Percentiles rank a stretch among this genome's conserved stretches.
phyloP scores from a whole-genome alignment of 1,140 invertebrate genomes.

The Diorhabda carinulata region DNA sequence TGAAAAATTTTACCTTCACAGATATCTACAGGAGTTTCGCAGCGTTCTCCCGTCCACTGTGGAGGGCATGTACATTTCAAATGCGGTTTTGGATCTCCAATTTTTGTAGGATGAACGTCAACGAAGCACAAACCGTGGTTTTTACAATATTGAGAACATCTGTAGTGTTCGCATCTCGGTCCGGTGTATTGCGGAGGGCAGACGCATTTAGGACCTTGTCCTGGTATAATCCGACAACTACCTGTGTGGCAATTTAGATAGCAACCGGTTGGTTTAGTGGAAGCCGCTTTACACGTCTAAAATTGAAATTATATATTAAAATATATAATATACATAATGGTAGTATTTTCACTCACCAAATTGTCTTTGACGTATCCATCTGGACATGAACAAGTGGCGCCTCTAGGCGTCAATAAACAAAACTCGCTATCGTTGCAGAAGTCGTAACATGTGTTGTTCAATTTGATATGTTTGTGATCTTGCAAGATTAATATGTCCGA shows the following conservation, averaged over 20 bases:
- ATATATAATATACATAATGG: not conserved
- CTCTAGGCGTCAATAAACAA: conserved; percentile 53
- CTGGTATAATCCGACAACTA: conserved; percentile 52
- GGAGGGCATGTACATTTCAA: conserved; percentile 59
- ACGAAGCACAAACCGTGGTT: conserved; percentile 61
- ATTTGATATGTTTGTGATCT: conserved; percentile 57
- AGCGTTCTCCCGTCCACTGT: conserved; percentile 63
- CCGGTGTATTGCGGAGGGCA: conserved; percentile 62
- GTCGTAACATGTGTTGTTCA: conserved; percentile 49
- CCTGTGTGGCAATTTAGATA: conserved; percentile 53
- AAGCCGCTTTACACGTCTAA: conserved; percentile 33
- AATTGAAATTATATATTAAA: conserved; percentile 25
- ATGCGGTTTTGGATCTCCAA: conserved; percentile 32
- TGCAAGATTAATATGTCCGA: conserved; percentile 67
- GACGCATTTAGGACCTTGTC: conserved; percentile 51
- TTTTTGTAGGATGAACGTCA: conserved; percentile 39
- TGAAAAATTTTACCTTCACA: conserved; percentile 44
- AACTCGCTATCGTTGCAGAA: conserved; percentile 58
- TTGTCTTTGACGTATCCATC: conserved; percentile 49
- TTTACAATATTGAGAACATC: conserved; percentile 60
- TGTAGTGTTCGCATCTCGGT: conserved; percentile 58
- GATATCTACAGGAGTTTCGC: conserved; percentile 56
- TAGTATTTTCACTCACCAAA: conserved; percentile 10
- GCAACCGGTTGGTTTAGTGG: conserved; percentile 33
- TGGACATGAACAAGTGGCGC: conserved; percentile 62